Conservation (phyloP, 2,113 vertebrate genomes). For the Malaclemys terrapin region DNA sequence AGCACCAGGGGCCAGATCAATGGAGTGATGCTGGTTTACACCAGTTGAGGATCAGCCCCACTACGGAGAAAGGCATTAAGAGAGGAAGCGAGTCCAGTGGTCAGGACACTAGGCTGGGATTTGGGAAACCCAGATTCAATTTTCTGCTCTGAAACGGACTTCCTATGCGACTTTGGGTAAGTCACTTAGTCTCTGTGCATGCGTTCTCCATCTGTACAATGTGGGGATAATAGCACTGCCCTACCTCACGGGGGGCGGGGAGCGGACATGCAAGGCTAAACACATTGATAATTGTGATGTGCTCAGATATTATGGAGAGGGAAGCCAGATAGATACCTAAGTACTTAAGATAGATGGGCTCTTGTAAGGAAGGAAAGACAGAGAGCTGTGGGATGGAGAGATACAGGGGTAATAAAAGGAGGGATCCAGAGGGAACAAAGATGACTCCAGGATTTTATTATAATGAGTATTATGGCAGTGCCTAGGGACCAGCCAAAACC, state of each 20-base stretch:
- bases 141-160: background rate
- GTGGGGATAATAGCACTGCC: background rate
- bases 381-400: background rate
- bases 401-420: background rate
- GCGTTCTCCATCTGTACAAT: background rate
- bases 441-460: background rate
- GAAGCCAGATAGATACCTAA: background rate
- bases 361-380: background rate
- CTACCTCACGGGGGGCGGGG: background rate
- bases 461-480: background rate
- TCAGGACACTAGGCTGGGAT: background rate
- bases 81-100: background rate
- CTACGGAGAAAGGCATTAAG: background rate
- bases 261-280: background rate
- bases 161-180: background rate
- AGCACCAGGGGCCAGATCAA: background rate
- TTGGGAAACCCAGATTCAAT: background rate
- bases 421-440: background rate
- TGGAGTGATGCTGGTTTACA: background rate
- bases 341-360: background rate
- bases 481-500: background rate
- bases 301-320: background rate
- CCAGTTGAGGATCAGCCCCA: background rate
- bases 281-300: background rate
- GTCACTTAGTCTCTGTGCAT: background rate